phyloP scores from a whole-genome alignment of 2,888 invertebrate genomes.

The Esperia sulphurella region DNA sequence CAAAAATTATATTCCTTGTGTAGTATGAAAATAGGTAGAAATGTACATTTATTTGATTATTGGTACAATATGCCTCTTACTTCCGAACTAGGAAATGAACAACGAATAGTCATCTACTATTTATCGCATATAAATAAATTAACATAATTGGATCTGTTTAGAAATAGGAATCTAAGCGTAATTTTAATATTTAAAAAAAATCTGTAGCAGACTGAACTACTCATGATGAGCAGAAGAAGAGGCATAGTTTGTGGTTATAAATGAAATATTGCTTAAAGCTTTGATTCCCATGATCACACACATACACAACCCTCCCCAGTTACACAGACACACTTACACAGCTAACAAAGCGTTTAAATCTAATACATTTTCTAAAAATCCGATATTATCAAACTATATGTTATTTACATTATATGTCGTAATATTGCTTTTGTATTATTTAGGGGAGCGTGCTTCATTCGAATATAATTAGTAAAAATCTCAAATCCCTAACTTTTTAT shows the following conservation, averaged over 20 bases:
- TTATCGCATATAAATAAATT: no score
- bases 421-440: slow-evolving; percentile 78
- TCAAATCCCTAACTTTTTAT: slow-evolving; percentile 70
- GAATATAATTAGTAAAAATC: slow-evolving; percentile 69
- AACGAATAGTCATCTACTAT: no score
- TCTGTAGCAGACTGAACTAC: no score
- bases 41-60: slow-evolving; percentile 44
- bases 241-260: slow-evolving; percentile 55
- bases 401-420: slow-evolving; percentile 77
- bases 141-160: no score
- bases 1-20: slow-evolving; percentile 37
- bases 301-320: slow-evolving; percentile 59
- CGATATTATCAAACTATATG: slow-evolving; percentile 76
- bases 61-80: slow-evolving; percentile 47
- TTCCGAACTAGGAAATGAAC: slow-evolving; percentile 13
- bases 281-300: slow-evolving; percentile 75
- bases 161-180: no score
- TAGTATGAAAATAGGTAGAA: slow-evolving; percentile 72
- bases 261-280: slow-evolving; percentile 73
- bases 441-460: slow-evolving; percentile 74
- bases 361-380: slow-evolving; percentile 77
- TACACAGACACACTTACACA: slow-evolving; percentile 41
- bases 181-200: no score
- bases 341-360: slow-evolving; percentile 70
- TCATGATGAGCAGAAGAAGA: slow-evolving; percentile 23